Percentiles rank a stretch among this genome's conserved stretches.
These are phyloP conservation scores for Sebastes goodei DNA, from an alignment of 2,797 vertebrate genomes.

Conservation along the genomic window DNA sequence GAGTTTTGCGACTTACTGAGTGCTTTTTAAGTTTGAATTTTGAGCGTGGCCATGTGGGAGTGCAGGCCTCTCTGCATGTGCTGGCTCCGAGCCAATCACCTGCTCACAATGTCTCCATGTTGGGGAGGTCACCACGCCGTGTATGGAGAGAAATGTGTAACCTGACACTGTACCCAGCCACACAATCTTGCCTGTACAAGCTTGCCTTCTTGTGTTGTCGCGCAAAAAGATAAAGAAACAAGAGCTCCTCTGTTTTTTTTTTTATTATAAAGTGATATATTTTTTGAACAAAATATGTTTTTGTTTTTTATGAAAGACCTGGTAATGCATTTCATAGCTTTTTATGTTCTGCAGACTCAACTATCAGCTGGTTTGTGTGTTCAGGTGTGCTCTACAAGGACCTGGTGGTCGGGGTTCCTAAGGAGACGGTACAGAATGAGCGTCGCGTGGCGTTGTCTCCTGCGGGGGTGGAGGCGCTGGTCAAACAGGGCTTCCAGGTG, in stretches of 20 bases:
- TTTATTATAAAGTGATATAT: not conserved
- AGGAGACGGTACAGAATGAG: constrained; percentile 80
- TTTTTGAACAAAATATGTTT: not conserved
- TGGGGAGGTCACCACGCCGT: constrained; percentile 70
- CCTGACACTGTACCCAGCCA: constrained; percentile 53
- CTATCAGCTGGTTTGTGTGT: constrained; percentile 1
- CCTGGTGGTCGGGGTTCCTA: constrained; percentile 78
- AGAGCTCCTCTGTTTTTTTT: not conserved
- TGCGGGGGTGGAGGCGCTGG: constrained; percentile 72
- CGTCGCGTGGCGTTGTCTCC: constrained; percentile 80
- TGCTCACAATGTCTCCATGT: constrained; percentile 82
- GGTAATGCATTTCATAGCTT: not conserved
- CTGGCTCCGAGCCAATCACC: constrained; percentile 81
- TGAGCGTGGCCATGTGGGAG: constrained; percentile 23
- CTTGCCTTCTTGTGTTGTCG: not conserved
- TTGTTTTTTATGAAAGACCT: not conserved
- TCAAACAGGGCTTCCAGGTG: constrained; percentile 83
- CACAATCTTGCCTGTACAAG: constrained; percentile 2
- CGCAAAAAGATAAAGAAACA: not conserved
- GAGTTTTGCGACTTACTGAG: constrained; percentile 24
- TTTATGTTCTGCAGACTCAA: not conserved
- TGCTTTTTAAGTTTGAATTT: constrained; percentile 35
- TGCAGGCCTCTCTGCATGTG: constrained; percentile 49
- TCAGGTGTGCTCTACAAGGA: constrained; percentile 79
- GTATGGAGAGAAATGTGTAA: constrained; percentile 83